Evolutionary conservation across 2,888 invertebrate genomes (phyloP).

Genomic region (Miltochrista miniata): DNA sequence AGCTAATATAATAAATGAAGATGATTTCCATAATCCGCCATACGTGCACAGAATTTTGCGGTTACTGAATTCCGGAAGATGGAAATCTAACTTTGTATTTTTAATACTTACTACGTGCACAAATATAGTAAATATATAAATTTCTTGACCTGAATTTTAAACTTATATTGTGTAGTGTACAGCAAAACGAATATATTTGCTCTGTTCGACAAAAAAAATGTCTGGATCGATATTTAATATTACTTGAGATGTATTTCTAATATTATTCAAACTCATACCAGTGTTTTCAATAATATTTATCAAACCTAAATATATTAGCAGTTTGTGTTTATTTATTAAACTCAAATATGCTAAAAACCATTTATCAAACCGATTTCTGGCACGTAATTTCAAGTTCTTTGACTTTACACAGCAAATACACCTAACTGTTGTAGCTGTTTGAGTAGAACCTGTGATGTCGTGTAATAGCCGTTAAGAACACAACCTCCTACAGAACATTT

Average conservation of each 20-base stretch:
- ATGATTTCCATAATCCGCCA: too few species aligned
- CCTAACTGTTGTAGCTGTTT: constrained; percentile 31
- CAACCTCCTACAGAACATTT: constrained; percentile 3
- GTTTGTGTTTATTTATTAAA: neutral
- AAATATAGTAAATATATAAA: too few species aligned
- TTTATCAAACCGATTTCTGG: constrained; percentile 21
- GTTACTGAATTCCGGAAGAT: too few species aligned
- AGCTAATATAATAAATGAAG: too few species aligned
- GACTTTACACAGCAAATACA: constrained; percentile 15
- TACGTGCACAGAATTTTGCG: too few species aligned
- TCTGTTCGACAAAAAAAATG: neutral
- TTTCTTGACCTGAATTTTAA: too few species aligned
- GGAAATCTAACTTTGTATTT: too few species aligned
- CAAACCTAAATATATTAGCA: neutral
- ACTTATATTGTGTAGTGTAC: neutral
- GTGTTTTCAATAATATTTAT: neutral
- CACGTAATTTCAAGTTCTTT: constrained; percentile 6
- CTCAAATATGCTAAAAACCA: constrained; percentile 13
- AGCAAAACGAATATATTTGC: neutral
- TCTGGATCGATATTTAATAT: too few species aligned
- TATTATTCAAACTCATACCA: neutral
- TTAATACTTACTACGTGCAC: too few species aligned
- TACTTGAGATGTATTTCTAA: neutral
- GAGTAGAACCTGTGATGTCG: constrained; percentile 17
- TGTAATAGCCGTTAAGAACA: constrained; percentile 19